phyloP scores from a whole-genome alignment of 2,888 invertebrate genomes.

The Diabrotica balteata region DNA sequence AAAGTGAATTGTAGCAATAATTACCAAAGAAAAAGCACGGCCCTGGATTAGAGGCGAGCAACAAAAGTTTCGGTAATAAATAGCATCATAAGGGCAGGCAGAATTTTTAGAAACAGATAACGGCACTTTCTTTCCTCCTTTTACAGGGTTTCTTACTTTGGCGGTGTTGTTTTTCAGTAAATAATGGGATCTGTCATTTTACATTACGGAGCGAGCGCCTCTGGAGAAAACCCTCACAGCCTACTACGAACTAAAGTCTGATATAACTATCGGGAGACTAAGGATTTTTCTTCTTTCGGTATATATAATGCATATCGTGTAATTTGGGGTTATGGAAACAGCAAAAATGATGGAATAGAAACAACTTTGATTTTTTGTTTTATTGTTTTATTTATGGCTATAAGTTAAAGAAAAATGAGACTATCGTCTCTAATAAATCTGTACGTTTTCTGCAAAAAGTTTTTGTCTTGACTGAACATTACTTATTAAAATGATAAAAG shows the following conservation, averaged over 20 bases:
- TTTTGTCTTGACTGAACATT: too few species aligned
- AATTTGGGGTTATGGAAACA: constrained; percentile 30
- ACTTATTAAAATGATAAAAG: too few species aligned
- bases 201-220: constrained; percentile 57
- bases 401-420: neutral
- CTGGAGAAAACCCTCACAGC: constrained; percentile 48
- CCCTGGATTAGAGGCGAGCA: constrained; percentile 11
- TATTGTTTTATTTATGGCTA: constrained; percentile 15
- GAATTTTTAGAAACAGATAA: constrained; percentile 52
- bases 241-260: constrained; percentile 43
- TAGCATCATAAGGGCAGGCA: constrained; percentile 48
- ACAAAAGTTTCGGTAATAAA: constrained; percentile 46
- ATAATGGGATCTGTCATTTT: constrained; percentile 64
- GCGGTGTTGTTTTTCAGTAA: constrained; percentile 61
- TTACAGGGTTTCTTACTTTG: constrained; percentile 60
- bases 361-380: constrained; percentile 21
- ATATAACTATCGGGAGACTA: constrained; percentile 39
- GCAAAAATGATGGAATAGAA: constrained; percentile 25
- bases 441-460: too few species aligned
- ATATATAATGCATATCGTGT: constrained; percentile 38
- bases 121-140: constrained; percentile 55
- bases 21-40: neutral
- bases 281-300: constrained; percentile 33
- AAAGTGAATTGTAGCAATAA: too few species aligned
- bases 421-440: too few species aligned